phyloP scores from a whole-genome alignment of 2,888 invertebrate genomes.

The Troides aeacus region DNA sequence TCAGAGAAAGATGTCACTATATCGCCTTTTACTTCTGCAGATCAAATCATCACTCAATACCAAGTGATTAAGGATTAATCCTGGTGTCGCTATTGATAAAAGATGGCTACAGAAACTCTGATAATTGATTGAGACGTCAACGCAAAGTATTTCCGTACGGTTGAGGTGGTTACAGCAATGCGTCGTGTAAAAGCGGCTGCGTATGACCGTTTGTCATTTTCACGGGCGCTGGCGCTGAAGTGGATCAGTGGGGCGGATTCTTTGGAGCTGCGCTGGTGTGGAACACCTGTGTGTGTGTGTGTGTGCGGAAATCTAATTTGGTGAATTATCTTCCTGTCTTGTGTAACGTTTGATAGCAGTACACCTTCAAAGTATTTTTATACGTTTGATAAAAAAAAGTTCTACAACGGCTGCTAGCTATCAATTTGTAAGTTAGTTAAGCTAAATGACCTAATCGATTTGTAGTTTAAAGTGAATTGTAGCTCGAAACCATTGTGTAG shows the following conservation, averaged over 20 bases:
- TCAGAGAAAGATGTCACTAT: too few relatives aligned
- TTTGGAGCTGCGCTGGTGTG: constrained; percentile 28
- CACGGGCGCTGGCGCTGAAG: constrained; percentile 45
- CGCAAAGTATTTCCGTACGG: background rate
- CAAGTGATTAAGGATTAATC: too few relatives aligned
- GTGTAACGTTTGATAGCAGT: constrained; percentile 8
- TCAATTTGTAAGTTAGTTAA: too few relatives aligned
- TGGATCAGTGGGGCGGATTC: constrained; percentile 56
- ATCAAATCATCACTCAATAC: too few relatives aligned
- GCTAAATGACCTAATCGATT: too few relatives aligned
- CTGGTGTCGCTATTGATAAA: too few relatives aligned
- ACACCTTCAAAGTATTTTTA: constrained; percentile 17
- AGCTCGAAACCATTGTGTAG: too few relatives aligned
- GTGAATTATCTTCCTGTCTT: background rate
- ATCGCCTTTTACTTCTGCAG: too few relatives aligned
- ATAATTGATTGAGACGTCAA: constrained; percentile 16
- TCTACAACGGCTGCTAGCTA: background rate
- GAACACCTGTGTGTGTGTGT: constrained; percentile 2
- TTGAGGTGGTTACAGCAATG: constrained; percentile 3
- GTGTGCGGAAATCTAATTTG: background rate
- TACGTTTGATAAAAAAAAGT: constrained; percentile 7
- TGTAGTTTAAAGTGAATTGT: too few relatives aligned
- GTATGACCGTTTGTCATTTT: constrained; percentile 45
- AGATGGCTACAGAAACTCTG: background rate
- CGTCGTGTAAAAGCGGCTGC: constrained; percentile 38